Evolutionary conservation across 2,113 vertebrate species (phyloP).

Genomic region (Centropus bengalensis): DNA sequence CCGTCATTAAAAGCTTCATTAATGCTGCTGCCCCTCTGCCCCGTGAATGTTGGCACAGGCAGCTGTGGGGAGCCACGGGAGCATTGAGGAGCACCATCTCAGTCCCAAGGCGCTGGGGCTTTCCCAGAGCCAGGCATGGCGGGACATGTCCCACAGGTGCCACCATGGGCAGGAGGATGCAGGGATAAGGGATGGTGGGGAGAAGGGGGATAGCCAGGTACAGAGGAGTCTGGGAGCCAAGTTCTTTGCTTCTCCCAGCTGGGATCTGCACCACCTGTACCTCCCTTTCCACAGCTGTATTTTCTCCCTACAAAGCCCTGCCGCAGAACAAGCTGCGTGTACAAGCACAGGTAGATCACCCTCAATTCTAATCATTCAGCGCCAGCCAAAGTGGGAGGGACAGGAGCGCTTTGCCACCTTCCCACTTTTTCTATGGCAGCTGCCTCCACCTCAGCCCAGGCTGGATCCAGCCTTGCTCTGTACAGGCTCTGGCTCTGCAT

Average conservation of each 20-base stretch:
- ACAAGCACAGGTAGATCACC: slow-evolving; percentile 33
- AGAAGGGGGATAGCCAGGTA: neutral
- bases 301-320: neutral
- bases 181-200: neutral
- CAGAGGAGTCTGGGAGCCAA: neutral
- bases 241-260: neutral
- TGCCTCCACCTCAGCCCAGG: neutral
- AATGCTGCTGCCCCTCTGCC: neutral
- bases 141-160: neutral
- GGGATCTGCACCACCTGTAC: rapidly evolving
- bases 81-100: neutral
- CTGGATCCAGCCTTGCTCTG: neutral
- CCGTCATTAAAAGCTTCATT: slow-evolving; percentile 10
- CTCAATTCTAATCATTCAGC: slow-evolving; percentile 36
- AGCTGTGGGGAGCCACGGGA: neutral
- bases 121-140: rapidly evolving
- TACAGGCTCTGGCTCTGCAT: neutral
- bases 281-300: neutral
- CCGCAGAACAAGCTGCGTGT: neutral
- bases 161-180: rapidly evolving
- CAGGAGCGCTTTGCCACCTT: neutral
- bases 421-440: neutral
- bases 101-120: rapidly evolving
- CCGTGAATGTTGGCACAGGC: neutral
- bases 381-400: slow-evolving; percentile 53